A percentile compares a stretch with the other conserved stretches of the same genome.
phyloP scores from a whole-genome alignment of 2,888 invertebrate species.

The Lepidochitona cinerea region DNA sequence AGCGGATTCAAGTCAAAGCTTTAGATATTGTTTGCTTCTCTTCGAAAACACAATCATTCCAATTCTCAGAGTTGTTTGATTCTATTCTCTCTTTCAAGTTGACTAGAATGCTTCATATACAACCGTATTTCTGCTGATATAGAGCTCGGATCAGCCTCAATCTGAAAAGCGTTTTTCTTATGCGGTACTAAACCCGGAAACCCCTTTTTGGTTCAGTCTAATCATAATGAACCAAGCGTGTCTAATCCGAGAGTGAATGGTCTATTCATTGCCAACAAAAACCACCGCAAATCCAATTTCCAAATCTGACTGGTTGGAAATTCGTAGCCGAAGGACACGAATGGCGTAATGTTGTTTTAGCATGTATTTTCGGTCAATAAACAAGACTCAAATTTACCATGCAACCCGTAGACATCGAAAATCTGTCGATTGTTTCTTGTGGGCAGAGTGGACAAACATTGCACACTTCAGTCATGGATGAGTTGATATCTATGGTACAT shows the following conservation, averaged over 20 bases:
- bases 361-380: not conserved
- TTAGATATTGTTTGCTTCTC: too few species aligned
- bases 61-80: too few species aligned
- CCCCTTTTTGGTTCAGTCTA: not conserved
- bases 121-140: too few species aligned
- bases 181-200: too few species aligned
- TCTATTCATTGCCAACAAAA: not conserved
- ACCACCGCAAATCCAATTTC: not conserved
- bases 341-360: not conserved
- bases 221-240: not conserved
- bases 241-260: not conserved
- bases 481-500: not conserved
- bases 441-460: not conserved
- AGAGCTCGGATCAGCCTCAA: too few species aligned
- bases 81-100: too few species aligned
- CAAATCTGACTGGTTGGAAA: too few species aligned
- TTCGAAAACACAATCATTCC: too few species aligned
- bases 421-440: not conserved
- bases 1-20: too few species aligned
- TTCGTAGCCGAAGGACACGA: not conserved
- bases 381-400: too few species aligned
- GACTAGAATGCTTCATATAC: too few species aligned
- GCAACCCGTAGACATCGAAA: not conserved
- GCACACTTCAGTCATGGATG: not conserved
- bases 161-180: too few species aligned